Percentiles rank a stretch among this genome's conserved stretches.
These are phyloP conservation scores for fruit fly (Drosophila melanogaster) DNA, from an alignment of 1,140 invertebrate genomes.

Conservation along the genomic window Release_6_plus_ISO1_MT NT_033777.3:13659001-13659500, in stretches of 20 bases:
- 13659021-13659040: constrained; percentile 55
- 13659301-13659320: constrained; percentile 94
- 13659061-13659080: constrained; percentile 54
- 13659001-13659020: constrained; percentile 72
- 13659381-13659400: constrained; percentile 96
- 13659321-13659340: constrained; percentile 95
- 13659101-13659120: constrained; percentile 89
- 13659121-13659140: constrained; percentile 92
- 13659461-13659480: constrained; percentile 96
- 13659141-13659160: constrained; percentile 90
- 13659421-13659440: constrained; percentile 89
- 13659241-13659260: constrained; percentile 96
- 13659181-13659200: constrained; percentile 98
- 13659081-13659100: constrained; percentile 64
- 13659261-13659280: constrained; percentile 92
- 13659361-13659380: constrained; percentile 94
- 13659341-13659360: constrained; percentile 98
- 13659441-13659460: constrained; percentile 95
- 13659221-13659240: constrained; percentile 97
- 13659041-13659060: constrained; percentile 67
- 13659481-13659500: constrained; percentile 99
- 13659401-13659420: constrained; percentile 99
- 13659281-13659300: constrained; percentile 95
- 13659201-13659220: constrained; percentile 98
- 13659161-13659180: constrained; percentile 91